Base-by-base conservation (phyloP, 2,888 invertebrate species). In the Eutolmus rufibarbis region DNA sequence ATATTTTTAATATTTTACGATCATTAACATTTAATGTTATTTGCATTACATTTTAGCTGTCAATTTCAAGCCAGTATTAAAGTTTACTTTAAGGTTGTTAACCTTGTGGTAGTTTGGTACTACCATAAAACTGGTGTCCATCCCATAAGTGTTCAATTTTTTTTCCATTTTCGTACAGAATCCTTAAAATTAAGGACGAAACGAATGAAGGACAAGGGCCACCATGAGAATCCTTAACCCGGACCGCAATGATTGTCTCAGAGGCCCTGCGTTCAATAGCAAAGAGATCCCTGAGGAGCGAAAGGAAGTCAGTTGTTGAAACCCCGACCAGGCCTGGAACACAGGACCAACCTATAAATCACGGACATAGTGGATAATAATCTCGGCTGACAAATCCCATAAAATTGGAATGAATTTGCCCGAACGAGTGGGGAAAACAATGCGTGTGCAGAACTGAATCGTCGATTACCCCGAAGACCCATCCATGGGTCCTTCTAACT, bases 391-490 rank as follows among this genome's bases (percentile, higher is more conserved):
- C 66, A 87, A 81, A 66, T 43, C 81, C 81, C 66, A 87, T 74
- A 46, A 19, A 87, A 87, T 74, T 82, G 51, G 23, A 46, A 37
- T 40, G 77, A 57, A 84, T 86, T 78, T 85, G 77, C 23, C 8
- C 74, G 81, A 81, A 74, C 37, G 74, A 85, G 46, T 46, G 85
- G 79, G 23, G 56, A 57, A 79, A 87, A 86, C 86, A 86, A 86
- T 66, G 81, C 74, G 85, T 79, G 79, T 87, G 74, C 66, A 43
- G 40, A n/a, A 78, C 78, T 57, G 43, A 87, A 78, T 85, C 86
- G 85, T 85, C 37, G 78, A 86, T 87, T 87, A 86, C 87, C 77
- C 79, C 78, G 7, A 34, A 77, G 76, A 84, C 74, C 66, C 16
- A 31, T 56, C 66, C 66, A 12, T 66, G 12, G 12, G 28, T 31